Base-by-base conservation (phyloP, 1,140 invertebrate genomes). In the Drosophila sturtevanti region DNA sequence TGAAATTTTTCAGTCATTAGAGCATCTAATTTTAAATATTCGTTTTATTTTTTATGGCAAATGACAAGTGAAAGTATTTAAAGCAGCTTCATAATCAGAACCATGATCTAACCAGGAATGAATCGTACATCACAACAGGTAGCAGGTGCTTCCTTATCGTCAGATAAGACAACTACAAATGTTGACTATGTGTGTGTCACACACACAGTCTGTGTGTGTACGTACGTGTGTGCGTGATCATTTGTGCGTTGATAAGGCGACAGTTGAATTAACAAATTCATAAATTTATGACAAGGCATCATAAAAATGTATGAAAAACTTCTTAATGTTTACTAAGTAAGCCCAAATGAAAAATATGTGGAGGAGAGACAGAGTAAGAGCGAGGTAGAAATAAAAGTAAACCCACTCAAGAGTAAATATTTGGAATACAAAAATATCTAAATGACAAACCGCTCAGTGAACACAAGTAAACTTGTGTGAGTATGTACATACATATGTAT, bases 321-420 rank as follows among this genome's bases (percentile, higher is more conserved):
- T 18, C 44, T 51, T 9, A 51, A 10, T 51, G 44, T 51, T 51
- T 51, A 11, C 44, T 6, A 51, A 51, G 21, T 10, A 56, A 34
- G 35, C 54, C 44, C 18, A 18, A 16, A 4, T 31, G 52, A 55
- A 55, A 21, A 18, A 48, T 48, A 21, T 48, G 41, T 21, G 4
- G 2, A 3, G 9, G 41, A 48, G 16, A 48, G 41, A 48, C 16
- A 48, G 41, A 48, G 41, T 21, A 21, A 48, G 41, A 44, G 52
- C 52, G 75, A 75, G 68, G 68, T 75, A 75, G 14, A 55, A 68
- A 14, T 35, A 72, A 68, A 56, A 56, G 54, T 56, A 56, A 56
- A 56, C 54, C 22, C 54, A 24, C 54, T 31, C 9, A 31, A 31
- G 41, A 48, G 16, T 48, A 48, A 48, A 48, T 48, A 48, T 48